phyloP scores from a whole-genome alignment of 2,113 vertebrate species.

The Elanus axillaris region DNA sequence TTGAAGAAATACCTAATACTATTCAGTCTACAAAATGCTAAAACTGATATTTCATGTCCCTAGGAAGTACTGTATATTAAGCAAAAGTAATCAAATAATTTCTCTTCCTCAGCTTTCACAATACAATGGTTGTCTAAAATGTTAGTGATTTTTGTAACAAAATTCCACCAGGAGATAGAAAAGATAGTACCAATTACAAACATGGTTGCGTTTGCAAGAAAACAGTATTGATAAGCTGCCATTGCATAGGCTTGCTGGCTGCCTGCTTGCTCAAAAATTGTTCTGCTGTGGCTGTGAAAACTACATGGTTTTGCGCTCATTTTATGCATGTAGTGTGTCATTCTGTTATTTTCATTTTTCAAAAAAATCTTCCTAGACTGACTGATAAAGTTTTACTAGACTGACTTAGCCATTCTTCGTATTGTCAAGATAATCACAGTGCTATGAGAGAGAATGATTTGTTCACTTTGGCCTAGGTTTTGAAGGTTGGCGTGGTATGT shows the following conservation, averaged over 20 bases:
- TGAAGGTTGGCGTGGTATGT: constrained; percentile 76
- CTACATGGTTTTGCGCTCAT: neutral
- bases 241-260: neutral
- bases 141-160: neutral
- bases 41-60: neutral
- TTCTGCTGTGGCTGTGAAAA: neutral
- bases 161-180: neutral
- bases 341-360: neutral
- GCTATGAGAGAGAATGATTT: neutral
- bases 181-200: neutral
- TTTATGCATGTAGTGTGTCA: neutral
- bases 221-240: neutral
- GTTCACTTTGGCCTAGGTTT: constrained; percentile 66
- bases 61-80: neutral
- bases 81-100: neutral
- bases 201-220: neutral
- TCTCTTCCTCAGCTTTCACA: neutral
- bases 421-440: neutral
- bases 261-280: neutral
- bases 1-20: neutral
- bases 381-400: neutral
- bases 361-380: neutral
- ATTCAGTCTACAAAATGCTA: neutral
- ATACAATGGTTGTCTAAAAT: neutral
- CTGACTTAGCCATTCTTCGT: neutral